phyloP scores from a whole-genome alignment of 2,888 invertebrate species.

The Pardosa pseudoannulata region DNA sequence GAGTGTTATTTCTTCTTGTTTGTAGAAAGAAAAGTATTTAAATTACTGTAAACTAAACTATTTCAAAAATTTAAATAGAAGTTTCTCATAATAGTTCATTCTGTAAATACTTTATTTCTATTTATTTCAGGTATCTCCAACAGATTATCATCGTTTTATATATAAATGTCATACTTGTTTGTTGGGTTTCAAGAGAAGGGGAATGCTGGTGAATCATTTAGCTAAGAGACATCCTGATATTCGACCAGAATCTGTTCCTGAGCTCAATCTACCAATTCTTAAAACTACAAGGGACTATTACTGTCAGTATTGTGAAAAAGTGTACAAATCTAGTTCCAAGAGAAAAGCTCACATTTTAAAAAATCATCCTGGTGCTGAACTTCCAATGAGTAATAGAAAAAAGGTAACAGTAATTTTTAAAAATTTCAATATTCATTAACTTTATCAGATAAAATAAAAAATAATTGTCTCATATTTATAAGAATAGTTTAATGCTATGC shows the following conservation, averaged over 20 bases:
- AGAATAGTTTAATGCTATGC: too few relatives aligned
- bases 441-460: too few relatives aligned
- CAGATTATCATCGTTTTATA: conserved; percentile 85
- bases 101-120: too few relatives aligned
- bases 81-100: too few relatives aligned
- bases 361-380: conserved; percentile 87
- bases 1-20: too few relatives aligned
- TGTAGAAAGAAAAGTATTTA: too few relatives aligned
- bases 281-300: conserved; percentile 87
- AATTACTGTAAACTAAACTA: too few relatives aligned
- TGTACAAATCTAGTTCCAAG: conserved; percentile 90
- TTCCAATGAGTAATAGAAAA: conserved; percentile 79
- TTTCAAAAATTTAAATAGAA: too few relatives aligned
- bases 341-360: conserved; percentile 88
- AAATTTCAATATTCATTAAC: too few relatives aligned
- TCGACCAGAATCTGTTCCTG: conserved; percentile 82
- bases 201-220: conserved; percentile 90
- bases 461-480: too few relatives aligned
- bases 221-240: conserved; percentile 84
- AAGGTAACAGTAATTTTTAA: conserved; percentile 74
- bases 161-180: conserved; percentile 87
- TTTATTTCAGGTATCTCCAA: conserved; percentile 79
- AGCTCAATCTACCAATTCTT: conserved; percentile 87
- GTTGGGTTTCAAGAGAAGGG: conserved; percentile 88
- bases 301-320: conserved; percentile 89